Evolutionary conservation across 2,888 invertebrate species (phyloP), one percentile per base, ranked within the genome.

Genomic region (Tinea semifulvella): DNA sequence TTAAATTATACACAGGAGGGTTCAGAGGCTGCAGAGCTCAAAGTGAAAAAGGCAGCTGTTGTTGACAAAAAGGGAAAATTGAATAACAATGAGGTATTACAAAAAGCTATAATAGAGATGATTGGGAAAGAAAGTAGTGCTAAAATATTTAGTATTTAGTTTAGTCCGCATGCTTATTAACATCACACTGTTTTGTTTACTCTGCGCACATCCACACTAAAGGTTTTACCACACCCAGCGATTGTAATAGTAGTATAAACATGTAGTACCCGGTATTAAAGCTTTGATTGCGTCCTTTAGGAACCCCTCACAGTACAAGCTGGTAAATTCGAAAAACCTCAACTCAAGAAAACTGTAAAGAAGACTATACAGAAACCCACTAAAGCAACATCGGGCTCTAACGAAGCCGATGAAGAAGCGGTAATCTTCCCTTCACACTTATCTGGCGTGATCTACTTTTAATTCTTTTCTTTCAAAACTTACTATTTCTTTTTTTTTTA

Each of bases 281-380:
- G 61, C 61, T 60, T 66, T 61, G 53, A 56, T 65, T 73, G 64
- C 68, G 65, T 74, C 52, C 28, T 25, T 31, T 77, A 80, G 80
- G 77, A 68, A 52, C 77, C 74, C 60, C 60, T 79, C 61, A 55
- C 65, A 54, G 69, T 72, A 58, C 71, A 72, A 57, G 76, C 65
- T 57, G 79, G 79, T 66, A 80, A 66, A 70, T 79, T 80, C 50
- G 75, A 77, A 65, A 68, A 65, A 49, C 80, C 80, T 51, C 67
- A 74, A 52, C 74, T 79, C 53, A 81, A 76, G 74, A 82, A 73
- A 76, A 69, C 64, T 53, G 60, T 61, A 51, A 77, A 67, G 72
- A 75, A 68, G 61, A 57, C 64, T 47, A 59, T 63, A 53, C 72
- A 71, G 50, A 64, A 70, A 56, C 63, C 71, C 50, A 73, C 76